Evolutionary conservation across 2,888 invertebrate species (phyloP), one percentile per base, ranked within the genome.

Genomic region (Chromoteleia sp.): DNA sequence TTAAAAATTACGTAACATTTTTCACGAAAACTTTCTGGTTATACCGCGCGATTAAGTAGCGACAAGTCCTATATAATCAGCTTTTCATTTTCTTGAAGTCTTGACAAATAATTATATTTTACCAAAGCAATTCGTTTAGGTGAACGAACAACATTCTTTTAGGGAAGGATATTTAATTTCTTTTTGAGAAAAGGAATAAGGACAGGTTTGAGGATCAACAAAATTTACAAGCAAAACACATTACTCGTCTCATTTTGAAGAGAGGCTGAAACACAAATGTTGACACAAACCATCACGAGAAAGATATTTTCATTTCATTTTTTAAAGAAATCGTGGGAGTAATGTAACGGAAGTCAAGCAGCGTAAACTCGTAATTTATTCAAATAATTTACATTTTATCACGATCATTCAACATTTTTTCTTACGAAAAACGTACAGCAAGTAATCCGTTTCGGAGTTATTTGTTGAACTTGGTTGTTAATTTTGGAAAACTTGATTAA

Each of bases 151-250:
- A 17, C 17, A 43, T 43, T 43, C 43, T 43, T 43, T 43, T 43
- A 14, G 17, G 17, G n/a, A 48, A 14, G 17, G n/a, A 21, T 14
- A 48, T 21, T 48, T 17, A 10, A 48, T 21, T 17, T 56, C 56
- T 10, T 17, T 29, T 41, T 43, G n/a, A 10, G 39, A 10, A 10
- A 30, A 58, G 54, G 36, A 43, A 59, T 14, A 10, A 25, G n/a
- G 59, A 43, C 59, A 43, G 59, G 59, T 59, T 43, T 43, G 29
- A 43, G 43, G 43, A 59, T 59, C 58, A 59, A 21, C 25, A 43
- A 36, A 43, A 43, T 10, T 80, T 81, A 85, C 86, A 85, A 83
- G 86, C 77, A 85, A 87, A 87, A 79, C 85, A 85, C 87, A 87
- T 86, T 87, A 87, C 50, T 68, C 63, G 68, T 68, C 61, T 36